Percentiles rank a stretch among this genome's conserved stretches.
Conservation (phyloP, 2,113 vertebrate genomes). For the Lepidothrix coronata region DNA sequence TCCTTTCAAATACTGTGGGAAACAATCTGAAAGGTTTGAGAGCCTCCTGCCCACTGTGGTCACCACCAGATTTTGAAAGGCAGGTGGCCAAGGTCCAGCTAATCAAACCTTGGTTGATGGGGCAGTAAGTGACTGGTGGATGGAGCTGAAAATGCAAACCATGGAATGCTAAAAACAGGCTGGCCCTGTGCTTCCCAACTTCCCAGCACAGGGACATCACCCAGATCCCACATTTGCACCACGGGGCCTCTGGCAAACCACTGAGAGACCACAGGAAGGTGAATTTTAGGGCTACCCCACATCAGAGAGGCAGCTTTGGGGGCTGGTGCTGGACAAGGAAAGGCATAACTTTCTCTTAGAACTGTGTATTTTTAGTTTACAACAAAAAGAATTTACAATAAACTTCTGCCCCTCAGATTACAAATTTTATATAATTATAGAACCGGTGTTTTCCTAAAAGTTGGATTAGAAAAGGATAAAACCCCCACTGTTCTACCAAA, state of each 20-base stretch:
- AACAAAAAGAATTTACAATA: slow-evolving; percentile 68
- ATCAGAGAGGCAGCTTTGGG: not conserved
- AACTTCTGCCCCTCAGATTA: slow-evolving; percentile 56
- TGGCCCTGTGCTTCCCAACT: not conserved
- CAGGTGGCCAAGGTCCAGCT: not conserved
- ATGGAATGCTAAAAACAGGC: not conserved
- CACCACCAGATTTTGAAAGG: not conserved
- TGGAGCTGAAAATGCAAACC: not conserved
- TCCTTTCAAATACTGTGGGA: not conserved
- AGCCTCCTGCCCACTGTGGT: not conserved
- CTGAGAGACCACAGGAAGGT: not conserved
- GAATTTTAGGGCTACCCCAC: not conserved
- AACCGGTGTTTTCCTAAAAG: slow-evolving; percentile 41
- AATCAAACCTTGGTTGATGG: not conserved
- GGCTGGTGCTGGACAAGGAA: slow-evolving; percentile 12
- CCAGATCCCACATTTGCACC: not conserved
- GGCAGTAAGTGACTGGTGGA: not conserved
- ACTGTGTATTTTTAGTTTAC: slow-evolving; percentile 67
- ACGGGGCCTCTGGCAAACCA: not conserved
- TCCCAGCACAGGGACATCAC: not conserved
- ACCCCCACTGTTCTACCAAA: not conserved
- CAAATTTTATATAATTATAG: slow-evolving; percentile 44
- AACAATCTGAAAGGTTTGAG: not conserved
- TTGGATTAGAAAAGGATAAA: slow-evolving; percentile 13
- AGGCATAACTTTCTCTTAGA: slow-evolving; percentile 61